Percentiles rank a stretch among this genome's conserved stretches.
phyloP scores from a whole-genome alignment of 2,797 vertebrate genomes.

The Telmatherina bonti region DNA sequence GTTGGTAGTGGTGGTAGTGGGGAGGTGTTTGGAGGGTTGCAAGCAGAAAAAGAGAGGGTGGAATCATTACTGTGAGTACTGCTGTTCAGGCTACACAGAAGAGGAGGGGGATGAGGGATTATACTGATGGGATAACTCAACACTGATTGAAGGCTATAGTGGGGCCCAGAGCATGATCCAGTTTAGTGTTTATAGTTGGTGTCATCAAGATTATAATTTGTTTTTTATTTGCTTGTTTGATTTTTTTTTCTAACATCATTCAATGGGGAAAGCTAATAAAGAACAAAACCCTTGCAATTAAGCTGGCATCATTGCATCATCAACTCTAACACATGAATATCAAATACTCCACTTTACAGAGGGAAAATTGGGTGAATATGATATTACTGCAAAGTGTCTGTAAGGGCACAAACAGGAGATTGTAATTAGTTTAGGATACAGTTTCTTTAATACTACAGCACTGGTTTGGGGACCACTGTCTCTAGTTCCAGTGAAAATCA shows the following conservation, averaged over 20 bases:
- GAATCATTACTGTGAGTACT: conserved; percentile 47
- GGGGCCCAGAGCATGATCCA: conserved; percentile 40
- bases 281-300: conserved; percentile 21
- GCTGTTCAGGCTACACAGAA: conserved; percentile 42
- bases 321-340: conserved; percentile 18
- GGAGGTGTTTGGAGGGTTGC: no score
- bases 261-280: conserved; percentile 34
- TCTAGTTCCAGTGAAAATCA: neutral
- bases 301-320: conserved; percentile 29
- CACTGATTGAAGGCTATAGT: conserved; percentile 66
- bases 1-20: no score
- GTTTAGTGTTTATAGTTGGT: conserved; percentile 45
- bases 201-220: conserved; percentile 47
- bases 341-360: conserved; percentile 4
- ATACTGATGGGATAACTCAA: conserved; percentile 62
- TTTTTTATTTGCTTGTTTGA: conserved; percentile 1
- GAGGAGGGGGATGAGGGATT: conserved; percentile 25
- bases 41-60: conserved; percentile 43
- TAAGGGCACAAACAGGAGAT: conserved; percentile 8
- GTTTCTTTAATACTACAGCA: neutral
- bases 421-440: neutral
- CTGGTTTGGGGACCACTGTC: neutral
- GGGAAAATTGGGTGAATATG: neutral
- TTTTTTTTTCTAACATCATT: conserved; percentile 25
- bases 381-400: conserved; percentile 21